phyloP scores from a whole-genome alignment of 1,140 invertebrate species.

The Magallana ariakensis region DNA sequence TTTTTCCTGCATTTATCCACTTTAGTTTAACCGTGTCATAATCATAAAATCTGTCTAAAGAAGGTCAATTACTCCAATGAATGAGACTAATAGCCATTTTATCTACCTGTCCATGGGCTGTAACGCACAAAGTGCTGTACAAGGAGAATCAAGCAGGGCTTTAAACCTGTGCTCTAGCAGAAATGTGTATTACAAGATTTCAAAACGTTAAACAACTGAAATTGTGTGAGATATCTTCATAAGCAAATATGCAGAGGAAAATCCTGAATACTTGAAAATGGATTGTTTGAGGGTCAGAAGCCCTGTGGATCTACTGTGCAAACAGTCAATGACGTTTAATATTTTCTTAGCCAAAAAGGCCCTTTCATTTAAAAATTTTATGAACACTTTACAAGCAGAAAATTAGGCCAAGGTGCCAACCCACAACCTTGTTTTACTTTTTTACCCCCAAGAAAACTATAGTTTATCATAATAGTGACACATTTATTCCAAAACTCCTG shows the following conservation, averaged over 20 bases:
- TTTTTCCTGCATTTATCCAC: no score
- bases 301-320: constrained; percentile 1
- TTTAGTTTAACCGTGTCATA: no score
- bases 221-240: constrained; percentile 30
- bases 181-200: constrained; percentile 26
- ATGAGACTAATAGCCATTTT: neutral
- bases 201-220: constrained; percentile 21
- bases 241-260: constrained; percentile 23
- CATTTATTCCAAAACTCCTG: no score
- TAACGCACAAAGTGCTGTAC: constrained; percentile 16
- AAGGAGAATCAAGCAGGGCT: neutral
- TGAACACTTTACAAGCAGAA: constrained; percentile 11
- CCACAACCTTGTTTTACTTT: neutral
- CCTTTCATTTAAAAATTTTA: constrained; percentile 35
- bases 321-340: constrained; percentile 12
- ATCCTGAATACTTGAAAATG: constrained; percentile 28
- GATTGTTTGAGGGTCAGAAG: constrained; percentile 30
- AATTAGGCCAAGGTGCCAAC: constrained; percentile 18
- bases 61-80: neutral
- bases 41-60: neutral
- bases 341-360: constrained; percentile 11
- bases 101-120: constrained; percentile 9
- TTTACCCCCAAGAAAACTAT: no score
- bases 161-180: neutral
- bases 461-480: no score